Evolutionary conservation across 1,140 invertebrate species (phyloP).

Genomic region (Danaus plexippus): DNA sequence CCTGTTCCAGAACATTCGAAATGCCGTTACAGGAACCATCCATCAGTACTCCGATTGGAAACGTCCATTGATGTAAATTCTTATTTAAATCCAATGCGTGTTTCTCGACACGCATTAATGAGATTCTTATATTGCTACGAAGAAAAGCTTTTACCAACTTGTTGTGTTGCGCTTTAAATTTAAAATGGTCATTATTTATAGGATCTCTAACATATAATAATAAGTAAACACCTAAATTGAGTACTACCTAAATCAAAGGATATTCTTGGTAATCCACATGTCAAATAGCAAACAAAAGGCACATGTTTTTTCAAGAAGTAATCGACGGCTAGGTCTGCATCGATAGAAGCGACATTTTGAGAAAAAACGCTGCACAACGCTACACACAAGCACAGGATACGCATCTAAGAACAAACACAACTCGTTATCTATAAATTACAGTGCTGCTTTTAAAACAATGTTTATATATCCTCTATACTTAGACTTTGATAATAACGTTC

Average conservation of each 20-base stretch:
- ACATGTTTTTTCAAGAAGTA: slow-evolving; percentile 26
- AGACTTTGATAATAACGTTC: too few species aligned
- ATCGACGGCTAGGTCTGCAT: slow-evolving; percentile 15
- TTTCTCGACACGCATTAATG: slow-evolving; percentile 18
- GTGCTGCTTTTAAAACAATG: too few species aligned
- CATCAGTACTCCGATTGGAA: slow-evolving; percentile 34
- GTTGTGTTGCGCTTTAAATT: slow-evolving; percentile 1
- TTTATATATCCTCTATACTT: too few species aligned
- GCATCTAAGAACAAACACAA: too few species aligned
- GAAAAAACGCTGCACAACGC: too few species aligned
- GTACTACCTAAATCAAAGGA: too few species aligned
- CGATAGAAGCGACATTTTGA: too few species aligned
- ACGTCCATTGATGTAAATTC: slow-evolving; percentile 20
- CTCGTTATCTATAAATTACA: too few species aligned
- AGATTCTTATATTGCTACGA: slow-evolving; percentile 19
- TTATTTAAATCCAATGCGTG: slow-evolving; percentile 8
- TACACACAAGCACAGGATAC: too few species aligned
- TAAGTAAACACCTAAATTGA: too few species aligned
- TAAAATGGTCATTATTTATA: too few species aligned
- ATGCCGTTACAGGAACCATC: slow-evolving; percentile 30
- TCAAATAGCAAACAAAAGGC: slow-evolving; percentile 24
- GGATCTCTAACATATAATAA: too few species aligned
- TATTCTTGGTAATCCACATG: slow-evolving; percentile 15
- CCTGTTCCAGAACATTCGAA: slow-evolving; percentile 25
- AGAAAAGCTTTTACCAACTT: slow-evolving; percentile 18